Evolutionary conservation across 2,113 vertebrate species (phyloP), one percentile per base, ranked within the genome.

Genomic region (Centropus bengalensis): DNA sequence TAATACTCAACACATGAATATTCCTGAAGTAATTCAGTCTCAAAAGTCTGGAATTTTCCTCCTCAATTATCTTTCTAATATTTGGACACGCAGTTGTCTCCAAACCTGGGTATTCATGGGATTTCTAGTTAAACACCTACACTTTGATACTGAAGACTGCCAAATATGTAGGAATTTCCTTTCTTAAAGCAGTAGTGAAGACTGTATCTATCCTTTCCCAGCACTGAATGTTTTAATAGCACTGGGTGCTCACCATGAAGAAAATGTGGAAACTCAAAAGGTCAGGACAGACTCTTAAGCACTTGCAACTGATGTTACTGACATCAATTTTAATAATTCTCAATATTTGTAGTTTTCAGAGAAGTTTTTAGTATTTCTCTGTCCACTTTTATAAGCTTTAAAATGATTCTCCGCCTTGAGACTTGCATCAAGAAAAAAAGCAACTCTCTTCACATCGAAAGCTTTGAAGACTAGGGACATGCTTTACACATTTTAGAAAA

Each of bases 341-440:
- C 96, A 91, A 81, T 93, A 93, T 98, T 98, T 98, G 97, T 98
- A 98, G 97, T 97, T 98, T 97, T 97, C 98, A 97, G 97, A 97
- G 97, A 98, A 97, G 97, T 98, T 98, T 98, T 98, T 98, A 97
- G 83, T 96, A 97, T 97, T 98, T 98, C 97, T 98, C 97, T 98
- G 97, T 97, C 96, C 97, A 98, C 95, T 98, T 98, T 98, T 98
- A 97, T 98, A 98, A 98, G 97, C 98, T 98, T 98, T 98, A 98
- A 98, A 97, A 97, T 93, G 96, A 97, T 97, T 97, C 96, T 98
- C 97, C 95, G 97, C 93, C 98, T 98, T 98, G 97, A 97, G 97
- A 98, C 97, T 97, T 97, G 97, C 96, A 96, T 97, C 96, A 95
- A 98, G 97, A 96, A 96, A 94, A 94, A 95, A 98, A 98, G 96